phyloP scores from a whole-genome alignment of 2,888 invertebrate species.

The Tetheella fluctuosa region DNA sequence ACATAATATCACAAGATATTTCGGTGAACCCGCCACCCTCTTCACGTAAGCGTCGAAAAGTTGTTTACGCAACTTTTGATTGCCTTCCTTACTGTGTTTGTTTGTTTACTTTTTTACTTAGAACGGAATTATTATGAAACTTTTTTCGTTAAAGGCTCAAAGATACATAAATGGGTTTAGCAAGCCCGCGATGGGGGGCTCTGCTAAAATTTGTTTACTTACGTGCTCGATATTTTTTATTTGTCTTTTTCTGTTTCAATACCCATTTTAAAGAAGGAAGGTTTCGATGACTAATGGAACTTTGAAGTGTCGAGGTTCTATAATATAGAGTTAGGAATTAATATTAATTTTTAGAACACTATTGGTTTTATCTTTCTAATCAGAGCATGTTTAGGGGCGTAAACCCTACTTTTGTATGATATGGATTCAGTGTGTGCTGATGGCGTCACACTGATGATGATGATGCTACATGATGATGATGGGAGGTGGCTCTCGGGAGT shows the following conservation, averaged over 20 bases:
- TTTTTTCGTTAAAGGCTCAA: constrained; percentile 77
- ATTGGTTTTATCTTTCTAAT: not conserved
- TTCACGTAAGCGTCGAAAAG: constrained; percentile 68
- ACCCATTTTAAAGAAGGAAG: constrained; percentile 33
- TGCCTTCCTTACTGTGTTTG: constrained; percentile 75
- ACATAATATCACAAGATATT: constrained; percentile 64
- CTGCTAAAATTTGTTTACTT: constrained; percentile 56
- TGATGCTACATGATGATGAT: too few species aligned
- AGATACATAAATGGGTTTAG: constrained; percentile 73
- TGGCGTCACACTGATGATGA: too few species aligned
- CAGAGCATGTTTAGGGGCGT: too few species aligned
- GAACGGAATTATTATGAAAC: constrained; percentile 74
- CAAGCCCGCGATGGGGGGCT: constrained; percentile 46
- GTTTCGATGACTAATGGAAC: constrained; percentile 27
- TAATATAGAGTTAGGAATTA: not conserved
- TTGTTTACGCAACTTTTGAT: constrained; percentile 80
- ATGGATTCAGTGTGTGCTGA: too few species aligned
- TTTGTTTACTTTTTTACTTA: constrained; percentile 79
- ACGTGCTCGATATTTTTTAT: constrained; percentile 48
- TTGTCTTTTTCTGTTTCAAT: constrained; percentile 32
- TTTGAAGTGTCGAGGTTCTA: not conserved
- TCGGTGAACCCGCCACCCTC: constrained; percentile 43
- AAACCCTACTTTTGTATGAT: too few species aligned
- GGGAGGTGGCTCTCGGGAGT: too few species aligned
- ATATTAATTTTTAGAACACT: not conserved